Evolutionary conservation across 1,140 invertebrate species (phyloP).

Genomic region (Euglossa dilemma): DNA sequence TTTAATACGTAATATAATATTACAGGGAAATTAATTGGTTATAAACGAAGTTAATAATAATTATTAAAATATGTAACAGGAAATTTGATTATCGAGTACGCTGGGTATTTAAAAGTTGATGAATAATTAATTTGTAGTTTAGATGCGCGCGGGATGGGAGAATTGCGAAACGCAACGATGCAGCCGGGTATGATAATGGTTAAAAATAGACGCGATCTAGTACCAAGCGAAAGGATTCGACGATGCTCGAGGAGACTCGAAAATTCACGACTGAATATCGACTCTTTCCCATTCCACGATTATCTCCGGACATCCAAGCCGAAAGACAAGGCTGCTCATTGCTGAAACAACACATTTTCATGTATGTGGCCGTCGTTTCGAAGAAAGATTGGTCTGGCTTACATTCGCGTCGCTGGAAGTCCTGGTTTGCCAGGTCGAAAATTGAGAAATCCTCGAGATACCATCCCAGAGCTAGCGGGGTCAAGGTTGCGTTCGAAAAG

Average conservation of each 20-base stretch:
- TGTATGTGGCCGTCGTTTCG: slow-evolving; percentile 21
- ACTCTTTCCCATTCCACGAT: too few relatives aligned
- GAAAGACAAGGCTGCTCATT: neutral
- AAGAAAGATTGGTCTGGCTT: neutral
- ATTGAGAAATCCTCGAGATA: slow-evolving; percentile 16
- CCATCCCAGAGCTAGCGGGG: neutral
- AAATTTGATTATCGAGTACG: too few relatives aligned
- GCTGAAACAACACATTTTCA: slow-evolving; percentile 31
- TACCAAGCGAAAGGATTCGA: neutral
- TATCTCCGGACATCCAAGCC: too few relatives aligned
- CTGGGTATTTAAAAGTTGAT: too few relatives aligned
- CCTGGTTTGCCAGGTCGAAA: neutral
- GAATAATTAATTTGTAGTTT: too few relatives aligned
- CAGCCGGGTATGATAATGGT: neutral
- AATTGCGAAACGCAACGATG: too few relatives aligned
- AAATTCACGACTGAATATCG: slow-evolving; percentile 1
- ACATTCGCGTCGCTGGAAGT: neutral
- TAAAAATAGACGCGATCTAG: neutral
- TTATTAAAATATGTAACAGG: too few relatives aligned
- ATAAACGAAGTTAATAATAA: too few relatives aligned
- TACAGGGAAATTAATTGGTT: too few relatives aligned
- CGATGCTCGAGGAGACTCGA: neutral
- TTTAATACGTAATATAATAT: too few relatives aligned
- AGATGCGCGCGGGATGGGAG: too few relatives aligned
- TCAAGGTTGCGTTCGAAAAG: slow-evolving; percentile 15